A percentile compares a stretch with the other conserved stretches of the same genome.
phyloP scores from a whole-genome alignment of 2,113 vertebrate genomes.

The Ciconia stormi region DNA sequence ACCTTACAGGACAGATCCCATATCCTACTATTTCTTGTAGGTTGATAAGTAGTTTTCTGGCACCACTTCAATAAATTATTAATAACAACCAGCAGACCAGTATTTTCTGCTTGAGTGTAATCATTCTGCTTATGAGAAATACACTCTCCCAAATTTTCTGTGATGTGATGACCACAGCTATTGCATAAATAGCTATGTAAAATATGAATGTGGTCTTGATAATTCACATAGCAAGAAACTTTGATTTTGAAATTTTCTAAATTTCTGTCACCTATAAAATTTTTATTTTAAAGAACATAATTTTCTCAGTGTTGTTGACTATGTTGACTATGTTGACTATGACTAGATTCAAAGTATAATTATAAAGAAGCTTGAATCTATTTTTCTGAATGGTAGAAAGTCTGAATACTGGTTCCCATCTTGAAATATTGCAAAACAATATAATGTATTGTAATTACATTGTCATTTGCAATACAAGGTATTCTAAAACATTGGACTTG shows the following conservation, averaged over 20 bases:
- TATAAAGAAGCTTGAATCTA: neutral
- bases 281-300: neutral
- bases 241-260: neutral
- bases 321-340: neutral
- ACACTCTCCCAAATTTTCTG: neutral
- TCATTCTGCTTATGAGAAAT: neutral
- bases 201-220: neutral
- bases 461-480: neutral
- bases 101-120: neutral
- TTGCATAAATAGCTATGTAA: neutral
- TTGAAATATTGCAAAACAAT: neutral
- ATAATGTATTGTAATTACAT: neutral
- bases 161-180: neutral
- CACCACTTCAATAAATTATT: neutral
- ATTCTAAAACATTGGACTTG: accelerated
- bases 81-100: neutral
- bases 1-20: neutral
- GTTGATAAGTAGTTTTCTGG: neutral
- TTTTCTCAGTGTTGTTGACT: neutral
- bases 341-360: neutral
- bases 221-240: neutral
- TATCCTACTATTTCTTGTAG: neutral
- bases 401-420: neutral
- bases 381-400: neutral
- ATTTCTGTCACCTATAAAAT: neutral